These are phyloP conservation scores for Tragulus kanchil DNA, from an alignment of 2,113 vertebrate genomes.

Conservation along the genomic window DNA sequence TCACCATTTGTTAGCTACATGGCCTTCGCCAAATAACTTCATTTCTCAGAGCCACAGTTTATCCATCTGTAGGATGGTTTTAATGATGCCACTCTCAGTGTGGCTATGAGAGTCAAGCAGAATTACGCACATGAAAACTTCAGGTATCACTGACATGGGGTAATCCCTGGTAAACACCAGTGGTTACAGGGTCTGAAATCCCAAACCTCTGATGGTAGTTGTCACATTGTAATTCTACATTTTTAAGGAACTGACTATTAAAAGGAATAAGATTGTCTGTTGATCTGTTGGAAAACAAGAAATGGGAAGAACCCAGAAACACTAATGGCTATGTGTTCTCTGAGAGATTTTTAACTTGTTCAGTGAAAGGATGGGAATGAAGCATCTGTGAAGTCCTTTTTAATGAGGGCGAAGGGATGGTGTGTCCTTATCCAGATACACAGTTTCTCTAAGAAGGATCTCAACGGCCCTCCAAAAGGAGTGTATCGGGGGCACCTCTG, in stretches of 20 bases:
- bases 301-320: not conserved
- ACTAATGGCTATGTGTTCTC: not conserved
- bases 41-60: not conserved
- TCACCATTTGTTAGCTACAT: not conserved
- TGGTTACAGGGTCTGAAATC: not conserved
- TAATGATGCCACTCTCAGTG: not conserved
- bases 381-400: not conserved
- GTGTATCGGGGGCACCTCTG: not conserved
- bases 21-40: not conserved
- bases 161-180: not conserved
- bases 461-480: not conserved
- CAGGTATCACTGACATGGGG: fast-evolving
- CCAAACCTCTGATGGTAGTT: not conserved
- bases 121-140: no score
- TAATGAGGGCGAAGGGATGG: not conserved
- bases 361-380: not conserved
- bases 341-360: not conserved
- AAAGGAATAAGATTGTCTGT: not conserved
- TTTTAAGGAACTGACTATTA: not conserved
- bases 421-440: not conserved
- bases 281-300: not conserved
- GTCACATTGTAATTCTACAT: not conserved
- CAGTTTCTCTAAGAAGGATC: not conserved
- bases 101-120: not conserved
- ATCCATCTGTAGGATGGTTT: not conserved